Evolutionary conservation across 2,797 vertebrate species (phyloP).

Genomic region (Phyllotis vaccarum): DNA sequence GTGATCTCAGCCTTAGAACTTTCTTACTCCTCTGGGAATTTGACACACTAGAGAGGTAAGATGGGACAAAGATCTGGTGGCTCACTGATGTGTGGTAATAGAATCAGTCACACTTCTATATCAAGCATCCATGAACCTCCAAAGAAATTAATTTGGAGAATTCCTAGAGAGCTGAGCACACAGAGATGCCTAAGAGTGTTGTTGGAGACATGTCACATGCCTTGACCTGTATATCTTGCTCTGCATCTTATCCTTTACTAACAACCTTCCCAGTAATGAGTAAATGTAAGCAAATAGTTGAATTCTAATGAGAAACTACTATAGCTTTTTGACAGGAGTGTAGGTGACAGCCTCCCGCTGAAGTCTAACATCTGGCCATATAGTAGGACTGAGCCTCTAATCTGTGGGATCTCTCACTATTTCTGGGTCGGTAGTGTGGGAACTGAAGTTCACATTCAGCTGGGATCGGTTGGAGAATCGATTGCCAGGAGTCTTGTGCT

Average conservation of each 20-base stretch:
- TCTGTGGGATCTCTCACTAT: not conserved
- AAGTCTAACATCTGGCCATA: not conserved
- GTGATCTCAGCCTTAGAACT: not conserved
- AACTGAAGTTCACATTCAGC: not conserved
- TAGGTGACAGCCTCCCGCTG: not conserved
- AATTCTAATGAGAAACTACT: not conserved
- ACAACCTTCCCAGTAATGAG: not conserved
- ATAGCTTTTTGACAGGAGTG: not conserved
- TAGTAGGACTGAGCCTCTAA: not conserved
- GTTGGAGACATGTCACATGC: too few species aligned
- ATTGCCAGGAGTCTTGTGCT: not conserved
- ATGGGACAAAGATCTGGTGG: not conserved
- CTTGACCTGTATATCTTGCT: not conserved
- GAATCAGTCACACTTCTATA: too few species aligned
- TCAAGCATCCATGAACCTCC: not conserved
- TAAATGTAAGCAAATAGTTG: not conserved
- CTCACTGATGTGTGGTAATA: not conserved
- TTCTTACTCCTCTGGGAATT: not conserved
- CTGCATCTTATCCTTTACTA: not conserved
- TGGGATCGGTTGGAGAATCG: not conserved
- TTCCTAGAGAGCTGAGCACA: not conserved
- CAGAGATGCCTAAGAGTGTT: not conserved
- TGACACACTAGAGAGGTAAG: not conserved
- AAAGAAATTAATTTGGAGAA: not conserved
- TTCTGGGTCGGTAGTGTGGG: not conserved